These are phyloP conservation scores for Anoura caudifer DNA, from an alignment of 2,113 vertebrate species.

Conservation along the genomic window DNA sequence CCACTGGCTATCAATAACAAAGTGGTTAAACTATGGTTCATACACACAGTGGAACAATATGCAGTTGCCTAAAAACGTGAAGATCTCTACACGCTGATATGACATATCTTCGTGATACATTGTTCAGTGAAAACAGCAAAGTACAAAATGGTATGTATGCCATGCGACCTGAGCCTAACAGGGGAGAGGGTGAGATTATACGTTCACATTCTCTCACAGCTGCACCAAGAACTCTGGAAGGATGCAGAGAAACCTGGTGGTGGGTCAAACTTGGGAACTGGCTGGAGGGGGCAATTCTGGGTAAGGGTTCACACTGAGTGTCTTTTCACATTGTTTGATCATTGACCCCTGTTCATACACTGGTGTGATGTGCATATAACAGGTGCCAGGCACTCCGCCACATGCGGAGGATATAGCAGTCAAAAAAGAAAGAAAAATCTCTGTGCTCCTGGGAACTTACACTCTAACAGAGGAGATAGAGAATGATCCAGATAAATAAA, in stretches of 20 bases:
- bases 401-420: background rate
- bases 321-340: background rate
- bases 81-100: background rate
- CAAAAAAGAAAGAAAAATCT: background rate
- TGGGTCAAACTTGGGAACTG: background rate
- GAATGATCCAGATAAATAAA: background rate
- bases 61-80: background rate
- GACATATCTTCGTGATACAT: background rate
- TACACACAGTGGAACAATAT: background rate
- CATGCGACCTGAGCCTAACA: background rate
- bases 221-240: background rate
- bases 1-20: background rate
- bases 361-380: background rate
- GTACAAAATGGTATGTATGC: background rate
- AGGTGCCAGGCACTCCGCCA: background rate
- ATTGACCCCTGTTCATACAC: background rate
- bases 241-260: background rate
- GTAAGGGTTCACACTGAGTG: background rate
- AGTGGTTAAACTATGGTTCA: background rate
- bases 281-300: background rate
- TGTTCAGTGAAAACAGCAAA: background rate
- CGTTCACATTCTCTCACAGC: background rate
- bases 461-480: background rate
- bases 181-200: background rate
- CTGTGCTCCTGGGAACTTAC: background rate